Base-by-base conservation (phyloP, 2,113 vertebrate genomes). In the Ammodytes dubius region DNA sequence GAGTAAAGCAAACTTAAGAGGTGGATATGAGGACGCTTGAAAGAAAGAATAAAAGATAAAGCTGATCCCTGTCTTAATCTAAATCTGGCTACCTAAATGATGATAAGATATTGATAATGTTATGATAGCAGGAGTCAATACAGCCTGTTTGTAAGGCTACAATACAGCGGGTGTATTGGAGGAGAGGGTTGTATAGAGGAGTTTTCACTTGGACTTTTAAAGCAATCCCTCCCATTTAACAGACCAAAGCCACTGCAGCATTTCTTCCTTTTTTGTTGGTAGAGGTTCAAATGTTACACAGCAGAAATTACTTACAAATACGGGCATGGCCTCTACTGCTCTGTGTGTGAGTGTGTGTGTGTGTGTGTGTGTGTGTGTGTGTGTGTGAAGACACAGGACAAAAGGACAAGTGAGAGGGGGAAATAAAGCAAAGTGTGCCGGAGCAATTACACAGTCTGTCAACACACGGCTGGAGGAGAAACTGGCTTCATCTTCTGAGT, bases 371-470 rank as follows among this genome's bases (percentile, higher is more conserved):
- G 7, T 50, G 27, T 61, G 49, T 58, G 77, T 68, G 56, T 71
- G 49, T 49, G 1, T 49, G 35, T 68, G 9, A 69, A 60, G 53
- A 74, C 27, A 70, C 39, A 42, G 46, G 72, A 87, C 70, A 75
- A 79, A 83, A 69, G 71, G 43, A 8, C 27, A 53, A 82, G 70
- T 39, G 66, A 58, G 49, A 27, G 68, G 39, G 42, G 59, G 8
- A 77, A 77, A 79, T 85, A 79, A 85, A 88, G 79, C 46, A 54
- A 19, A 86, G 74, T 59, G 84, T 64, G 46, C 53, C 68, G 75
- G 54, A 70, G 82, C 72, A 85, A 88, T 87, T 88, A 87, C 81
- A 77, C 83, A 78, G 78, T 63, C 72, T 84, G 82, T 85, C 74
- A 87, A 84, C 85, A 78, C 47, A 35, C 50, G 2, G 57, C 5